phyloP scores from a whole-genome alignment of 2,888 invertebrate species.

The Julus scandinavius region DNA sequence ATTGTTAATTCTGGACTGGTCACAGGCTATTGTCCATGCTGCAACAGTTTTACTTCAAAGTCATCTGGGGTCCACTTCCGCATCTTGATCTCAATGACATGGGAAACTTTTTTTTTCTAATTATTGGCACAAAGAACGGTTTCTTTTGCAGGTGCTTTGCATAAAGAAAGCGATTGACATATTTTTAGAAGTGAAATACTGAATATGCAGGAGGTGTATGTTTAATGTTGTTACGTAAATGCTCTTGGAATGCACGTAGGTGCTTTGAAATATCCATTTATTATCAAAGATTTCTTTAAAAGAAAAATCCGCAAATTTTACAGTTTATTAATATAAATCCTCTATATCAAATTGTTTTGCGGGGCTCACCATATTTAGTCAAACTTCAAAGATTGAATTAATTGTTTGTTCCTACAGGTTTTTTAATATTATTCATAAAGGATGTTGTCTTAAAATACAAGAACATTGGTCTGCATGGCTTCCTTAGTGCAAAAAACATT shows the following conservation, averaged over 20 bases:
- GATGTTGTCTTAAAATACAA: too few relatives aligned
- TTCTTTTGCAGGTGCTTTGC: neutral
- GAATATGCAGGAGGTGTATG: neutral
- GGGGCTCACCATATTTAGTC: too few relatives aligned
- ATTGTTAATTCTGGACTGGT: neutral
- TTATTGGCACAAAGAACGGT: neutral
- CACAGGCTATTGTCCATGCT: neutral
- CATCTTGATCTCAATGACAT: neutral
- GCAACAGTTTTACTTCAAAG: neutral
- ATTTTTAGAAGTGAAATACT: neutral
- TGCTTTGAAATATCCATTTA: neutral
- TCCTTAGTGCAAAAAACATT: too few relatives aligned
- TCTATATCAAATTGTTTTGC: too few relatives aligned
- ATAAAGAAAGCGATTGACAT: neutral
- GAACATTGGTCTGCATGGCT: too few relatives aligned
- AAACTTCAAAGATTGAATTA: too few relatives aligned
- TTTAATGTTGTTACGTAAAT: neutral
- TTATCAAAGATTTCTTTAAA: neutral
- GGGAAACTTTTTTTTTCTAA: neutral
- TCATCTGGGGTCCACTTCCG: neutral
- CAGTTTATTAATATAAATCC: too few relatives aligned
- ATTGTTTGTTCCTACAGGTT: too few relatives aligned
- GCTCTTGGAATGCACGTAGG: neutral
- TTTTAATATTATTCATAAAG: too few relatives aligned
- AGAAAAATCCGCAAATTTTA: too few relatives aligned